Evolutionary conservation across 2,113 vertebrate genomes (phyloP).

Genomic region (Sterna hirundo): DNA sequence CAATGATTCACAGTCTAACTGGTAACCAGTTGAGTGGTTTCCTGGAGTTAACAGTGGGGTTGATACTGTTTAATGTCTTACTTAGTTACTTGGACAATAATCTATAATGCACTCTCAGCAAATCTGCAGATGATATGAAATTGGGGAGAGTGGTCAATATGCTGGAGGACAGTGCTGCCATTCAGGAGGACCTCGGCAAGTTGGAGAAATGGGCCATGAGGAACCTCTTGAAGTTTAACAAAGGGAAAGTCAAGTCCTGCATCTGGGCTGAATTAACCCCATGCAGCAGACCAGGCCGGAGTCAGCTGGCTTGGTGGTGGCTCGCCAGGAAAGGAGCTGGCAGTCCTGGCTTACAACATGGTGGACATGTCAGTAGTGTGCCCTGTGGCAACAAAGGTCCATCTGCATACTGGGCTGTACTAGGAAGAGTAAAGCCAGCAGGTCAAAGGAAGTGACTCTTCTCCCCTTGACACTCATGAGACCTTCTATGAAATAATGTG

Average conservation of each 20-base stretch:
- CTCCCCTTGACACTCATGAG: neutral
- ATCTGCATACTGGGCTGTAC: neutral
- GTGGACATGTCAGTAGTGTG: neutral
- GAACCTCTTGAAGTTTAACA: neutral
- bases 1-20: neutral
- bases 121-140: neutral
- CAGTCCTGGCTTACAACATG: neutral
- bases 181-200: neutral
- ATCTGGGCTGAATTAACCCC: neutral
- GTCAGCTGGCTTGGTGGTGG: neutral
- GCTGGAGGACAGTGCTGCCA: neutral
- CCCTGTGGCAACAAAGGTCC: neutral
- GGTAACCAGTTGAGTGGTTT: neutral
- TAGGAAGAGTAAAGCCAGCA: neutral
- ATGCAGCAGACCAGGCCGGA: neutral
- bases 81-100: neutral
- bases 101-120: neutral
- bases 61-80: neutral
- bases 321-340: neutral
- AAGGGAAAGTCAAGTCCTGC: neutral
- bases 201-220: neutral
- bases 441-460: neutral
- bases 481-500: neutral
- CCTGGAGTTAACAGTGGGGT: neutral
- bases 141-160: neutral